Evolutionary conservation across 2,888 invertebrate genomes (phyloP), one percentile per base, ranked within the genome.

Genomic region (Falcaria lacertinaria): DNA sequence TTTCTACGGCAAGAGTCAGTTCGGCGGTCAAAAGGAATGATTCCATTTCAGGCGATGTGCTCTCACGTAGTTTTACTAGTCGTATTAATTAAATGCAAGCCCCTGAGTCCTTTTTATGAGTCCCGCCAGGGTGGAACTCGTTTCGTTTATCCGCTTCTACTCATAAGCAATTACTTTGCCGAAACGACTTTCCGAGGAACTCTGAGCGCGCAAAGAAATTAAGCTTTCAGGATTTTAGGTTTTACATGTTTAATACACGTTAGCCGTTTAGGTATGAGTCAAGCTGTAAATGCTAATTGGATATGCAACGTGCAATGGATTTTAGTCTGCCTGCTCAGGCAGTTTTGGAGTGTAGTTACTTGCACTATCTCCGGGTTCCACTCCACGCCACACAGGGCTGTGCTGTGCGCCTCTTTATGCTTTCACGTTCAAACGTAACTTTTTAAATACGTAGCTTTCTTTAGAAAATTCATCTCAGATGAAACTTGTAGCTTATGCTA

Each of bases 41-140:
- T 77, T 83, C 65, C 73, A 83, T 82, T 80, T 65, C 73, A 58
- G 53, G 64, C 69, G 74, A 79, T 77, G 78, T 76, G 74, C 77
- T 74, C 69, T 69, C 82, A 82, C 80, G 80, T 85, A 78, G 73
- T 71, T 76, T 63, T 72, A 75, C 71, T 77, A 76, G 77, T 75
- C 72, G 83, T 81, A 86, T 85, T 87, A 86, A 87, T 87, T 87
- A 85, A 84, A 85, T 85, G 84, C 86, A 85, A 83, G 80, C 83
- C 80, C 74, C 80, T 61, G 82, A 85, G 81, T 82, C 81, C 85
- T 80, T 81, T 87, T 86, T 84, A 86, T 77, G 85, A 81, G 74
- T 58, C 73, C 70, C 76, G 61, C 59, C 64, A 77, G 78, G 82
- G 83, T 76, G 71, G 77, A 81, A 73, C 81, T 83, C 82, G 80